These are phyloP conservation scores for Metopia argyrocephala DNA, from an alignment of 2,888 invertebrate genomes.

Conservation along the genomic window DNA sequence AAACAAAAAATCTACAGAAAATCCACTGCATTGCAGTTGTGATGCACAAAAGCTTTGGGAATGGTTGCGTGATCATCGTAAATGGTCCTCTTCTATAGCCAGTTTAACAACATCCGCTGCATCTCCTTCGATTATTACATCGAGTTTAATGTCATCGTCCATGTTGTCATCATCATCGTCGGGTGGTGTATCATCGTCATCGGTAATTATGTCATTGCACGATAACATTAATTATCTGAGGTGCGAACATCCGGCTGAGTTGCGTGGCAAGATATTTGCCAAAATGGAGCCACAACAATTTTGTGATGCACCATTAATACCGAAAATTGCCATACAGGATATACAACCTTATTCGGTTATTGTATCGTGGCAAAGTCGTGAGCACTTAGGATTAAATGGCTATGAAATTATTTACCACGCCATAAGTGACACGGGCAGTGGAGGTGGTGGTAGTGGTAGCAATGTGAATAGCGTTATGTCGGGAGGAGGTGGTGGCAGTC, in stretches of 20 bases:
- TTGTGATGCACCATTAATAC: conserved; percentile 90
- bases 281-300: conserved; percentile 88
- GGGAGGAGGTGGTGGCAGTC: neutral
- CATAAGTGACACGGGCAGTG: conserved; percentile 82
- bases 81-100: conserved; percentile 78
- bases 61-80: conserved; percentile 93
- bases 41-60: conserved; percentile 94
- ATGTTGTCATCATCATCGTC: conserved; percentile 33
- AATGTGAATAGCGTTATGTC: neutral
- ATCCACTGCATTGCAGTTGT: conserved; percentile 93
- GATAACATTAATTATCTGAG: conserved; percentile 81
- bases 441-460: conserved; percentile 68
- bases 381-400: conserved; percentile 90
- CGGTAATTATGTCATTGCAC: conserved; percentile 63
- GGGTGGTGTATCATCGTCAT: conserved; percentile 49
- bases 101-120: conserved; percentile 58
- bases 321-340: conserved; percentile 91
- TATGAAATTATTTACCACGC: conserved; percentile 92
- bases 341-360: conserved; percentile 92
- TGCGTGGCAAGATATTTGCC: conserved; percentile 87
- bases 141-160: conserved; percentile 50
- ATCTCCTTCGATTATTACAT: conserved; percentile 66
- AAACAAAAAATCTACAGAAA: conserved; percentile 81
- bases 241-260: conserved; percentile 90
- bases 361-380: conserved; percentile 93